Percentiles rank a stretch among this genome's conserved stretches.
These are phyloP conservation scores for Halcyon chelicuti DNA, from an alignment of 2,797 vertebrate genomes.

Conservation along the genomic window DNA sequence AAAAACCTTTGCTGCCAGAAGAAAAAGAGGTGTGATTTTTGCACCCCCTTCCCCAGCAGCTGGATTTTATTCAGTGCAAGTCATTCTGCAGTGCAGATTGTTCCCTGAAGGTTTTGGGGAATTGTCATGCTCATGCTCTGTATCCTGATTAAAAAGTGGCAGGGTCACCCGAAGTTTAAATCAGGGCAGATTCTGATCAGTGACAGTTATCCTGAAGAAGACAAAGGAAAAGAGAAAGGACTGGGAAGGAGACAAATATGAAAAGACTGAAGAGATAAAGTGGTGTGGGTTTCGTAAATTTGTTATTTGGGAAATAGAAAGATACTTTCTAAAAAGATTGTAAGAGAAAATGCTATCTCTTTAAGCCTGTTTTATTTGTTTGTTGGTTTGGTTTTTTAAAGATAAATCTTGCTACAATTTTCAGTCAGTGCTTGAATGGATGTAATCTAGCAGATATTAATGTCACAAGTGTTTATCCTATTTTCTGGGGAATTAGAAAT, in stretches of 20 bases:
- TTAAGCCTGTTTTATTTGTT: neutral
- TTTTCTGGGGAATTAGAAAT: neutral
- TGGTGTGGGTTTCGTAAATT: fast-evolving
- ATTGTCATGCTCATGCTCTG: neutral
- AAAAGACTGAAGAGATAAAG: neutral
- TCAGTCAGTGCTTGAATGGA: neutral
- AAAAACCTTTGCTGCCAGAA: neutral
- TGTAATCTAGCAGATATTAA: neutral
- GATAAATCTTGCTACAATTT: neutral
- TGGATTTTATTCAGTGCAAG: neutral
- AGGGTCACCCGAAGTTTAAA: neutral
- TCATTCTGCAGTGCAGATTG: neutral
- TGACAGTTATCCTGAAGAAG: neutral
- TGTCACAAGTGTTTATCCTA: neutral
- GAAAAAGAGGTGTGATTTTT: neutral
- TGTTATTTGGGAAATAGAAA: neutral
- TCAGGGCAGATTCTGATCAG: neutral
- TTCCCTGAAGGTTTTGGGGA: neutral
- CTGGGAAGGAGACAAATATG: neutral
- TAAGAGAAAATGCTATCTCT: neutral
- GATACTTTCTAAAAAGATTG: neutral
- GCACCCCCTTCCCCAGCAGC: neutral
- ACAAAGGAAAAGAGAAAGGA: neutral
- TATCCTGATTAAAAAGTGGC: neutral
- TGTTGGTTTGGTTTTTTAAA: neutral